phyloP scores from a whole-genome alignment of 2,113 vertebrate species.

The Capricornis sumatraensis region DNA sequence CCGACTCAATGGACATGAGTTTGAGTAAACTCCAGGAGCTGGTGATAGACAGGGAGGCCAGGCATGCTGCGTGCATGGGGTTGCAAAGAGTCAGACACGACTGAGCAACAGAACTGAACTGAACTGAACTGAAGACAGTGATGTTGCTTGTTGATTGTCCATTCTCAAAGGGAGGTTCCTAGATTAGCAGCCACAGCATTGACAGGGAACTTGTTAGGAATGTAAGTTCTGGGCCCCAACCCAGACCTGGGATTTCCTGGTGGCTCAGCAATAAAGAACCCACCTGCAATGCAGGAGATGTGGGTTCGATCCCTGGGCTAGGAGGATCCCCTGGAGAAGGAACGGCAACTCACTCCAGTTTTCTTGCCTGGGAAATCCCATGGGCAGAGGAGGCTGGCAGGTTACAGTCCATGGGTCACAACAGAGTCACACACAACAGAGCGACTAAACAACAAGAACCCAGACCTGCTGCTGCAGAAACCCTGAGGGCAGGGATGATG shows the following conservation, averaged over 20 bases:
- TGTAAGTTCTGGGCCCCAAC: not conserved
- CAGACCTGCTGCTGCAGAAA: not conserved
- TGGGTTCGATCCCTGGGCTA: not conserved
- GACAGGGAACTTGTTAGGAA: not conserved
- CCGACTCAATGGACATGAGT: not conserved
- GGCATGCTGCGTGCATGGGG: not conserved
- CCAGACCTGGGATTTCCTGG: not conserved
- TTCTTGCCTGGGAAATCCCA: not conserved
- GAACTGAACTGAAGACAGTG: not conserved
- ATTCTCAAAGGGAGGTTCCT: not conserved
- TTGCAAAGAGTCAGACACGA: accelerated
- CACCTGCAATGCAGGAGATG: not conserved
- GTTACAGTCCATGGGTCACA: not conserved
- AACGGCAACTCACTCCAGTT: not conserved
- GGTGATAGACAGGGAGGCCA: not conserved
- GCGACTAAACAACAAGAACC: not conserved
- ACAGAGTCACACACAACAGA: not conserved
- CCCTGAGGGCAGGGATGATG: accelerated
- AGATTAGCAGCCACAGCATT: not conserved
- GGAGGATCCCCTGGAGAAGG: not conserved
- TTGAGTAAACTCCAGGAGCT: not conserved
- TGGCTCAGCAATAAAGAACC: not conserved
- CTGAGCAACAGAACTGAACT: not conserved
- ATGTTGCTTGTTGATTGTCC: not conserved
- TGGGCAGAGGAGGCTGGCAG: not conserved